Evolutionary conservation across 2,113 vertebrate species (phyloP).

Genomic region (Oreochromis aureus): DNA sequence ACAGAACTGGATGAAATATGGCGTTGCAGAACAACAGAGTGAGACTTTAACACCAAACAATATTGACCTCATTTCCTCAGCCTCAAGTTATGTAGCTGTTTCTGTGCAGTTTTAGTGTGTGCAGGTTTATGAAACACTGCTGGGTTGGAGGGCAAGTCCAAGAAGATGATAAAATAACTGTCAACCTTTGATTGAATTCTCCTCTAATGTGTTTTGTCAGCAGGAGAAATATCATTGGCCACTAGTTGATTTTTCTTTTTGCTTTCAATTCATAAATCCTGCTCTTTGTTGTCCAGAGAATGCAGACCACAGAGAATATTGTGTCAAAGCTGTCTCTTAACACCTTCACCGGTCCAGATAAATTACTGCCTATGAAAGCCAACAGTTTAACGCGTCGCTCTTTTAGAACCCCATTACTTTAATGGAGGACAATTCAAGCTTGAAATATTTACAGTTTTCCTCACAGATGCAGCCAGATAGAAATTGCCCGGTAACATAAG

Average conservation of each 20-base stretch:
- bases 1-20: background rate
- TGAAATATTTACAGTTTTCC: conserved; percentile 52
- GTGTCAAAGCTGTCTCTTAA: conserved; percentile 32
- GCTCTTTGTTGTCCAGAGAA: conserved; percentile 29
- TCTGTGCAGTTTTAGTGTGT: conserved; percentile 9
- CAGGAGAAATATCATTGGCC: conserved; percentile 44
- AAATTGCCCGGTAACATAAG: conserved; percentile 49
- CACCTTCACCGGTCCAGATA: conserved; percentile 46
- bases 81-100: conserved; percentile 5
- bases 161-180: conserved; percentile 33
- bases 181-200: conserved; percentile 58
- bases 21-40: background rate
- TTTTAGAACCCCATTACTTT: conserved; percentile 64
- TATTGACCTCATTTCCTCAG: conserved; percentile 41
- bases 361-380: conserved; percentile 55
- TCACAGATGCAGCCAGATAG: conserved; percentile 21
- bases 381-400: conserved; percentile 54
- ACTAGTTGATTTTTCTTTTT: conserved; percentile 22
- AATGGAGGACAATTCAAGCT: conserved; percentile 62
- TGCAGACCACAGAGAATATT: conserved; percentile 3
- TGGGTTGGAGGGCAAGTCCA: conserved; percentile 46
- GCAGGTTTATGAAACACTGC: conserved; percentile 52
- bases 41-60: conserved; percentile 25
- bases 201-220: conserved; percentile 33
- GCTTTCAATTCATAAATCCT: conserved; percentile 46